Conservation (phyloP, 2,888 invertebrate genomes). For the Caenorhabditis drosophilae region DNA sequence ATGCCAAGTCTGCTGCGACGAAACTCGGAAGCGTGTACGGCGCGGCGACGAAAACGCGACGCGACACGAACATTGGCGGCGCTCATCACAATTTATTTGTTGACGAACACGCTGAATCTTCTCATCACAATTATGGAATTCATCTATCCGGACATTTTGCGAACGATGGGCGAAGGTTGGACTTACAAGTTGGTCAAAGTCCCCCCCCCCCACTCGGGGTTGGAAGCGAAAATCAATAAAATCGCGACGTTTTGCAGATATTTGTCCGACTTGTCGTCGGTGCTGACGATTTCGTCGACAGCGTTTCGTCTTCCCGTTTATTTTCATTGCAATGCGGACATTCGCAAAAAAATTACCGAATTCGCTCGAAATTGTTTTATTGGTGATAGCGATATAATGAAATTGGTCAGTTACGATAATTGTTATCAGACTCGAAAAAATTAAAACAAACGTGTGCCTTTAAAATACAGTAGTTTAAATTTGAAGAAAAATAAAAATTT, state of each 20-base stretch:
- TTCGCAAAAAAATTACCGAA: slow-evolving; percentile 37
- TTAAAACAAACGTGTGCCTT: too few species aligned
- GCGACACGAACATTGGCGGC: slow-evolving; percentile 52
- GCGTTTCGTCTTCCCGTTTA: slow-evolving; percentile 54
- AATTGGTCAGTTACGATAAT: slow-evolving; percentile 10
- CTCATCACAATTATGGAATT: slow-evolving; percentile 54
- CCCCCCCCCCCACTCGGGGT: too few species aligned
- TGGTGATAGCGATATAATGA: slow-evolving; percentile 23
- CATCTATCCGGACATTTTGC: slow-evolving; percentile 37
- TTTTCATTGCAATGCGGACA: slow-evolving; percentile 45
- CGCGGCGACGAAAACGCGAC: slow-evolving; percentile 41
- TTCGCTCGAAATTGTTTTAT: slow-evolving; percentile 30
- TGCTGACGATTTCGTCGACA: slow-evolving; percentile 51
- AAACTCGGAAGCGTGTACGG: slow-evolving; percentile 40
- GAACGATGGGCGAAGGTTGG: slow-evolving; percentile 40
- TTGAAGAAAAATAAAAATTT: too few species aligned
- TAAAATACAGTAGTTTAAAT: too few species aligned
- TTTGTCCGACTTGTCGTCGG: slow-evolving; percentile 51
- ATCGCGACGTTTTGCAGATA: too few species aligned
- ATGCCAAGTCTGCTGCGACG: slow-evolving; percentile 35
- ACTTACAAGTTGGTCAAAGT: slow-evolving; percentile 32
- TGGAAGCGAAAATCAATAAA: too few species aligned
- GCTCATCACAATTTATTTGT: slow-evolving; percentile 50
- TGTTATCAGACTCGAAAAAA: neutral
- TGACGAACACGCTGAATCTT: slow-evolving; percentile 52